Conservation (phyloP, 1,140 invertebrate genomes). For the Zaprionus tsacasi region DNA sequence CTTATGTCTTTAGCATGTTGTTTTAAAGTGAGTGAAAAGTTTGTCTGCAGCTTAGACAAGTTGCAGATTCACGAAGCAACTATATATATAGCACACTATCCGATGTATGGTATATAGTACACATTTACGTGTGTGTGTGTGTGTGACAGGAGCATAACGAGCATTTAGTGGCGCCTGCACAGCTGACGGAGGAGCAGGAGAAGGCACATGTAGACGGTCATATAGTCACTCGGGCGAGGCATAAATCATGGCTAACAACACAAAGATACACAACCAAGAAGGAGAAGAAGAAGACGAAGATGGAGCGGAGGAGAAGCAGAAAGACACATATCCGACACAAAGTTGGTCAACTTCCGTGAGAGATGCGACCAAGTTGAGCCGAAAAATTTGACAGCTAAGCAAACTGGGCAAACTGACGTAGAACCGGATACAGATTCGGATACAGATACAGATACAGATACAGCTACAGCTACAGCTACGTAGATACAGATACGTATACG, state of each 20-base stretch:
- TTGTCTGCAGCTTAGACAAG: conserved; percentile 30
- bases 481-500: conserved; percentile 27
- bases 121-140: conserved; percentile 10
- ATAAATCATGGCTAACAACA: conserved; percentile 54
- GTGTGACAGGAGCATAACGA: conserved; percentile 45
- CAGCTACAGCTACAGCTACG: conserved; percentile 2
- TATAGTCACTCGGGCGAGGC: conserved; percentile 45
- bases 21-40: conserved; percentile 45
- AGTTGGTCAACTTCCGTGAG: conserved; percentile 43
- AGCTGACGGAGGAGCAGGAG: conserved; percentile 38
- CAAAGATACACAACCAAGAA: conserved; percentile 18
- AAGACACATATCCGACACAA: conserved; percentile 7
- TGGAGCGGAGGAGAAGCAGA: conserved; percentile 6
- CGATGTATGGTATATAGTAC: background rate
- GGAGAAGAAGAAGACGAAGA: background rate
- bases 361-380: conserved; percentile 36
- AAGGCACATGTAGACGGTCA: conserved; percentile 57
- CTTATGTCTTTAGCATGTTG: conserved; percentile 40
- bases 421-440: background rate
- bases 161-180: conserved; percentile 45
- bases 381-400: conserved; percentile 45
- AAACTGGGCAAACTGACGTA: conserved; percentile 13
- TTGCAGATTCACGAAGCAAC: conserved; percentile 24
- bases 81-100: too few relatives aligned
- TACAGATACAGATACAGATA: conserved; percentile 8